Conservation (phyloP, 2,888 invertebrate species). For the Tetanocera ferruginea region DNA sequence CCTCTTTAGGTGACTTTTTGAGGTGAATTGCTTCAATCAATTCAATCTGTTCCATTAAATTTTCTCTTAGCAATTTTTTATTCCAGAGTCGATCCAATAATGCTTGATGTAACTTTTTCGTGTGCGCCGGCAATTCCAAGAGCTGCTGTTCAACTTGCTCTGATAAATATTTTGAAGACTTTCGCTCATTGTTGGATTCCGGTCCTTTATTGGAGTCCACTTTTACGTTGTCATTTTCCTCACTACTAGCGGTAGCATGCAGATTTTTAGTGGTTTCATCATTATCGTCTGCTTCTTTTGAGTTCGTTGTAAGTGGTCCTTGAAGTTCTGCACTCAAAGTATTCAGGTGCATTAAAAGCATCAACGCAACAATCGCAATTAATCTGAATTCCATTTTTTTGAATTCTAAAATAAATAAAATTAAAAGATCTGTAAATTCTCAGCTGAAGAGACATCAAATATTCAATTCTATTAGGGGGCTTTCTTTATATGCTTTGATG, state of each 20-base stretch:
- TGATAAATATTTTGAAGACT: slow-evolving; percentile 47
- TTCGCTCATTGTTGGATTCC: slow-evolving; percentile 46
- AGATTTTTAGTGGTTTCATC: slow-evolving; percentile 3
- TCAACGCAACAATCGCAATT: slow-evolving; percentile 46
- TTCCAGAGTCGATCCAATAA: slow-evolving; percentile 59
- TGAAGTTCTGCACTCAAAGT: slow-evolving; percentile 55
- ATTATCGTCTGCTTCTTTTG: slow-evolving; percentile 29
- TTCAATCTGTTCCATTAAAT: slow-evolving; percentile 60
- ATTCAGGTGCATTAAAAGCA: slow-evolving; percentile 48
- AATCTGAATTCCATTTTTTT: slow-evolving; percentile 51
- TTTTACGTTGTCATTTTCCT: not conserved
- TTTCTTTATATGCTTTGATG: not conserved
- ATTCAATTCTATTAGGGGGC: too few species aligned
- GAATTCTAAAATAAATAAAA: not conserved
- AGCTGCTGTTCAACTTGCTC: slow-evolving; percentile 38
- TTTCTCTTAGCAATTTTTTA: slow-evolving; percentile 56
- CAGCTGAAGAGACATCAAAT: too few species aligned
- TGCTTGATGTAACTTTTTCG: slow-evolving; percentile 55
- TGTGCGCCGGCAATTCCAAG: slow-evolving; percentile 37
- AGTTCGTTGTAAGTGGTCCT: slow-evolving; percentile 52
- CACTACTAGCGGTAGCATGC: not conserved
- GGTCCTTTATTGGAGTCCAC: slow-evolving; percentile 29
- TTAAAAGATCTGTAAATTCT: not conserved
- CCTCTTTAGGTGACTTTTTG: slow-evolving; percentile 52
- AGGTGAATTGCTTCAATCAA: slow-evolving; percentile 49